Percentiles rank a stretch among this genome's conserved stretches.
phyloP scores from a whole-genome alignment of 2,888 invertebrate genomes.

The Nematopogon swammerdamellus region DNA sequence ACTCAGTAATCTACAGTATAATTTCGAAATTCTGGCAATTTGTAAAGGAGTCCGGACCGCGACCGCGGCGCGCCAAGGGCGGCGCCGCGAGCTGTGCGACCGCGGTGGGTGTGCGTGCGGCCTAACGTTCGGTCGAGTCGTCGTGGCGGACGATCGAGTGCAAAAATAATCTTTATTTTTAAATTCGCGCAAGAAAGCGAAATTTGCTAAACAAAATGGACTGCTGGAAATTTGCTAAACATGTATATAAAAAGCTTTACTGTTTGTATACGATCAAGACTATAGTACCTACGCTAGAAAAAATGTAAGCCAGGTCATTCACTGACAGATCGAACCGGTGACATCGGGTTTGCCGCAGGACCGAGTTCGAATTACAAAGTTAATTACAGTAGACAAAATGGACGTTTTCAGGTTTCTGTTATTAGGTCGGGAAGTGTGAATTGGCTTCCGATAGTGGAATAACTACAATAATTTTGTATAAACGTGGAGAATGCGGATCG shows the following conservation, averaged over 20 bases:
- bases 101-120: neutral
- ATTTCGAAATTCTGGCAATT: neutral
- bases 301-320: neutral
- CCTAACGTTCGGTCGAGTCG: neutral
- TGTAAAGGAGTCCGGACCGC: no score
- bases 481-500: no score
- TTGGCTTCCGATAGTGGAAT: neutral
- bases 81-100: no score
- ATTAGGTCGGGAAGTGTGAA: slow-evolving; percentile 41
- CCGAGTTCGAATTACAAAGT: neutral
- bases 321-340: neutral
- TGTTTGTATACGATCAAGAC: slow-evolving; percentile 47
- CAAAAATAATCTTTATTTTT: slow-evolving; percentile 41
- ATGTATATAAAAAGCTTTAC: slow-evolving; percentile 54
- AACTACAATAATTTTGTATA: no score
- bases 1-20: neutral
- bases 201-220: slow-evolving; percentile 55
- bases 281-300: neutral
- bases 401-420: slow-evolving; percentile 39
- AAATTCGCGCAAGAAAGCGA: slow-evolving; percentile 34
- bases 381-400: slow-evolving; percentile 23
- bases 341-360: neutral
- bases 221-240: slow-evolving; percentile 51
- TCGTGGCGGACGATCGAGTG: neutral
- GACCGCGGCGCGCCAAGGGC: no score